These are phyloP conservation scores for Brotula barbata DNA, from an alignment of 2,797 vertebrate genomes.

Conservation along the genomic window DNA sequence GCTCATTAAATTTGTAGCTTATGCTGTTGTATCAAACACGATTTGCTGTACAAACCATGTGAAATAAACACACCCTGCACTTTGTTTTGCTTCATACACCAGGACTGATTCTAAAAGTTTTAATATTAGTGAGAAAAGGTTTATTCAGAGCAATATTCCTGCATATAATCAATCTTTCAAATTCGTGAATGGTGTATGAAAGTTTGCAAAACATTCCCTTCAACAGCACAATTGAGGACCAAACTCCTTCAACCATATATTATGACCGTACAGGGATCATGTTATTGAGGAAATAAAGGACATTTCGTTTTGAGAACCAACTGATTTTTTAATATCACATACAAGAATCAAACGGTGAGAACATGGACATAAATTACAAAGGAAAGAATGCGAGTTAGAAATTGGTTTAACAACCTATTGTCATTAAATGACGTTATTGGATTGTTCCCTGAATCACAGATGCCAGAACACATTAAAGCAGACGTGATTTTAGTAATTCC, in stretches of 20 bases:
- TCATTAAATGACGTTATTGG: background rate
- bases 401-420: background rate
- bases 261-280: too few relatives aligned
- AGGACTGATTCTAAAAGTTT: too few relatives aligned
- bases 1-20: too few relatives aligned
- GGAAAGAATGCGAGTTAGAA: background rate
- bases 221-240: too few relatives aligned
- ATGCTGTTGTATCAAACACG: too few relatives aligned
- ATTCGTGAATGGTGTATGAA: too few relatives aligned
- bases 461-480: background rate
- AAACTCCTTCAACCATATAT: too few relatives aligned
- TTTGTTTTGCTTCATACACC: too few relatives aligned
- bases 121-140: too few relatives aligned
- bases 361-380: background rate
- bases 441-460: conserved; percentile 4
- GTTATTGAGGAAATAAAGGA: background rate
- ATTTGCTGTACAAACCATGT: too few relatives aligned
- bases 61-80: too few relatives aligned
- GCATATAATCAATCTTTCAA: background rate
- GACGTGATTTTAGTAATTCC: conserved; percentile 21
- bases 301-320: conserved; percentile 7
- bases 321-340: conserved; percentile 18
- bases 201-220: too few relatives aligned
- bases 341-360: conserved; percentile 13
- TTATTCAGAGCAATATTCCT: background rate